Percentiles rank a stretch among this genome's conserved stretches.
Conservation (phyloP, 2,888 invertebrate genomes). For the Acanthopleura granulata region DNA sequence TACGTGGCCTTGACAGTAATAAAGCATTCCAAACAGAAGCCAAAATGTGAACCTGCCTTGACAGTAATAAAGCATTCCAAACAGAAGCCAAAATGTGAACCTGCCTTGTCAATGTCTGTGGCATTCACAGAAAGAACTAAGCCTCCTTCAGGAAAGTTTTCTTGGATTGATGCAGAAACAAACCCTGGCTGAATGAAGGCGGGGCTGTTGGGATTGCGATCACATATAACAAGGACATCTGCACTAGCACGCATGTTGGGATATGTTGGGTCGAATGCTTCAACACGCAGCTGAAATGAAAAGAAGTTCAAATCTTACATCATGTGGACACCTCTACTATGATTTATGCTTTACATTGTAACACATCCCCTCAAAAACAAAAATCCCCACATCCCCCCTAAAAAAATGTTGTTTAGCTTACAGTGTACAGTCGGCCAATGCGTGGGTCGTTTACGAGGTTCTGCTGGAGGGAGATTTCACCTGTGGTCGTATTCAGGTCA, state of each 20-base stretch:
- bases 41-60: no score
- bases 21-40: no score
- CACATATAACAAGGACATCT: constrained; percentile 51
- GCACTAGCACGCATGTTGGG: constrained; percentile 40
- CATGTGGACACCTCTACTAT: not conserved
- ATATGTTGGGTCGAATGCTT: constrained; percentile 53
- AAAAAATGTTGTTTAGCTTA: constrained; percentile 31
- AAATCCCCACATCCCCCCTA: no score
- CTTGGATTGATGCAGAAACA: constrained; percentile 51
- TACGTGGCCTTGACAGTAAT: no score
- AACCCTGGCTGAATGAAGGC: constrained; percentile 47
- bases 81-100: constrained; percentile 14
- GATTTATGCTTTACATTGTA: no score
- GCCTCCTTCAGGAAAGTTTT: constrained; percentile 47
- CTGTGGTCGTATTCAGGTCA: constrained; percentile 38
- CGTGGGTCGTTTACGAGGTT: constrained; percentile 36
- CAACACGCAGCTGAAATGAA: constrained; percentile 45
- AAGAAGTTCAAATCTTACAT: not conserved
- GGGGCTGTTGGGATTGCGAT: constrained; percentile 56
- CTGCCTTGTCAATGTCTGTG: constrained; percentile 43
- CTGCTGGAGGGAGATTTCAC: constrained; percentile 42
- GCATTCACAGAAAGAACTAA: constrained; percentile 47
- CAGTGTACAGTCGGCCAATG: constrained; percentile 46
- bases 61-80: no score
- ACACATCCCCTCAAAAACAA: no score